Base-by-base conservation (phyloP, 2,113 vertebrate genomes). In the Megaptera novaeangliae region DNA sequence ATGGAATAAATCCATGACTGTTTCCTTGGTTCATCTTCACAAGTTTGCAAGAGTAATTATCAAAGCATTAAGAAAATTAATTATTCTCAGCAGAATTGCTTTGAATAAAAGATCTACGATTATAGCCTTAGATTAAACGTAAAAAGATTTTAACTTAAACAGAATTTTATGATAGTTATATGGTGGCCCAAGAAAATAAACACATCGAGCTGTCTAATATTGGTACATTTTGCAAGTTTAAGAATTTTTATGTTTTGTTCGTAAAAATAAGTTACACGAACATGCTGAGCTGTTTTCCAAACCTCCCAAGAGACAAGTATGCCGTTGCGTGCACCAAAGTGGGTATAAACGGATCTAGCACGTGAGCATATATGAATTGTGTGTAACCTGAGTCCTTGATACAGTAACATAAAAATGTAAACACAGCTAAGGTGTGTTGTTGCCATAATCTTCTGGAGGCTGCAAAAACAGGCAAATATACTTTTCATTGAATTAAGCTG, bases 141-240 rank as follows among this genome's bases (percentile, higher is more conserved):
- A 77, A 96, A 93, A 87, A 88, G 10, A 57, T 52, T 57, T 88
- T 44, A 91, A 78, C 84, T 71, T 69, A 95, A 94, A 77, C 88
- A 98, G 75, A 97, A 97, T 96, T 96, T 94, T 98, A 98, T 97
- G 92, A 98, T 98, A 98, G 92, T 91, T 98, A 97, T 97, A 98
- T 96, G 87, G 96, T 97, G 68, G 80, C 88, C 74, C 87, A 95
- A 96, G 89, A 91, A 98, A 98, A 98, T 12, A 85, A 96, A 98
- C 86, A 92, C 44, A 95, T 95, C 82, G 97, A 94, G 75, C 85
- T 96, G 74, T 96, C 96, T 97, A 93, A 64, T 98, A 97, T 86
- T 96, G 96, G 93, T 98, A 25, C 66, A 96, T 97, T 98, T 98
- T 97, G 11, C 74, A 97, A 97, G 96, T 95, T 92, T 97, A 98